Evolutionary conservation across 2,888 invertebrate species (phyloP).

Genomic region (Callinectes sapidus): DNA sequence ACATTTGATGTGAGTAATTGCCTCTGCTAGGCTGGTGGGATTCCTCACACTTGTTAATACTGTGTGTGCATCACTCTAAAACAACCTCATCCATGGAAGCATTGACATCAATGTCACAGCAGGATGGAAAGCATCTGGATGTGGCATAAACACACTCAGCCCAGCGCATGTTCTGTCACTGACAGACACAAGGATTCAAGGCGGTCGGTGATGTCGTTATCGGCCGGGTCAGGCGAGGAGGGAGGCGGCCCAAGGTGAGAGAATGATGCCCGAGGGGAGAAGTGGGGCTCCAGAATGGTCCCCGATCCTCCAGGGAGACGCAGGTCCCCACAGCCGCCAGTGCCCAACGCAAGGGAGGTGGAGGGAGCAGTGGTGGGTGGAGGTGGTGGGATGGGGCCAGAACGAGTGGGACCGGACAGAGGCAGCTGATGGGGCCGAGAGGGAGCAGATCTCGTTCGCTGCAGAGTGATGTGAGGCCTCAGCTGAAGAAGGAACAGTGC

Average conservation of each 20-base stretch:
- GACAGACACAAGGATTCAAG: conserved; percentile 72
- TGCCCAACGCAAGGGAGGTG: conserved; percentile 51
- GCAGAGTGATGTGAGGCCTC: conserved; percentile 76
- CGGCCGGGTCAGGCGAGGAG: conserved; percentile 65
- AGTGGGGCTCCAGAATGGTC: conserved; percentile 54
- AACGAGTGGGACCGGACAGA: conserved; percentile 49
- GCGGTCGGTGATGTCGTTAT: conserved; percentile 71
- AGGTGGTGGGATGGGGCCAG: conserved; percentile 51
- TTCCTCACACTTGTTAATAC: conserved; percentile 3
- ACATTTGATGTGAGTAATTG: not conserved
- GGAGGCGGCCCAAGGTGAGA: conserved; percentile 55
- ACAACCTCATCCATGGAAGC: not conserved
- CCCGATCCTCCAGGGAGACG: conserved; percentile 44
- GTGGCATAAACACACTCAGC: conserved; percentile 46
- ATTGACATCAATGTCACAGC: conserved; percentile 44
- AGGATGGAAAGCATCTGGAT: conserved; percentile 14
- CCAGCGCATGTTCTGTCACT: conserved; percentile 73
- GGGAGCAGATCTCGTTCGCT: conserved; percentile 77
- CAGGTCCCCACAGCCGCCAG: conserved; percentile 44
- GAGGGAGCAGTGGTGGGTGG: conserved; percentile 40
- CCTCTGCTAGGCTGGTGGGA: conserved; percentile 8
- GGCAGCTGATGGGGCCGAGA: conserved; percentile 74
- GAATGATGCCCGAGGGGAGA: conserved; percentile 49
- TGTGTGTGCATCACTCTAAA: not conserved
- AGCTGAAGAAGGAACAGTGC: conserved; percentile 61